Base-by-base conservation (phyloP, 2,113 vertebrate genomes). In the Hippocampus mohnikei region DNA sequence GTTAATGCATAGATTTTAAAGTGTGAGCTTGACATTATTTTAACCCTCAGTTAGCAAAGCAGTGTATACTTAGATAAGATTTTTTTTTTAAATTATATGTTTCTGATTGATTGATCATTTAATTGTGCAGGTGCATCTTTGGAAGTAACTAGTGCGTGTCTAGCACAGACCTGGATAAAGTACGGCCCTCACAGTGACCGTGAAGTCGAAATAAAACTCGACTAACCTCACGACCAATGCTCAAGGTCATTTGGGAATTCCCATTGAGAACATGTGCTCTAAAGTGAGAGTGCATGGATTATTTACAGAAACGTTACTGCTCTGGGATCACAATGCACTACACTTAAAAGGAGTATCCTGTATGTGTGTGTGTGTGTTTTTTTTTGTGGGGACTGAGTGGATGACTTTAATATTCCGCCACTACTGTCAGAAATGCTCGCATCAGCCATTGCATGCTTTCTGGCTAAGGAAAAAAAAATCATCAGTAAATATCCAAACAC, bases 401-500 rank as follows among this genome's bases (percentile, higher is more conserved):
- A 67, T 50, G 29, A 20, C 55, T 81, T 63, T 71, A 63, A 50
- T 55, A 71, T 42, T 66, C 27, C 44, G 59, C 68, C 73, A 62
- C 74, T 62, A 66, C 56, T 67, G 73, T 82, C 69, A 77, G 67
- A 59, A 67, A 74, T 58, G 55, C 52, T 81, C 56, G 60, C 41
- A 69, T 71, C 58, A 67, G n/a, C 42, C 53, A 67, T 15, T 64
- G 62, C 60, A 61, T 41, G 71, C 29, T 44, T 21, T 59, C 61
- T 53, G 56, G 68, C 77, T 59, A 55, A 61, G 72, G 75, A 62
- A 70, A 50, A n/a, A 29, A 37, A 37, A 82, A 65, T 81, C 72
- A 76, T 71, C 67, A 72, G 67, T 55, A 75, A 74, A 78, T 53
- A 70, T 8, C 65, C 58, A 59, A 80, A 81, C 79, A 83, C 52